Base-by-base conservation (phyloP, 2,888 invertebrate species). In the Agriopis marginaria region DNA sequence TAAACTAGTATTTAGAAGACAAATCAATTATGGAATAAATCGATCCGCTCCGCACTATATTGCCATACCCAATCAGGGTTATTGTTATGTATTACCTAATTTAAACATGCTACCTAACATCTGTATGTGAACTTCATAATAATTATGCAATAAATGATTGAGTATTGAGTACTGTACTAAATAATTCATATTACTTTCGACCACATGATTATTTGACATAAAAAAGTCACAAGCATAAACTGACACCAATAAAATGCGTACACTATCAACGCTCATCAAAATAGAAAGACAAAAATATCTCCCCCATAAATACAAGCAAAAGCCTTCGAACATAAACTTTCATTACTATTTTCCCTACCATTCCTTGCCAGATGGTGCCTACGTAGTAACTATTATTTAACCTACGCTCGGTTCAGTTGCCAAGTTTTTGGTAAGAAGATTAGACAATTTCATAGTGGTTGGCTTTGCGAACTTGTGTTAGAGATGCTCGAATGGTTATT, bases 361-460 rank as follows among this genome's bases (percentile, higher is more conserved):
- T 66, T 68, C 23, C 47, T 63, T 64, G 64, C 70, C 75, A 75
- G 75, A 73, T 75, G 75, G 62, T 49, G 51, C n/a, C 50, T 23
- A 10, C 53, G n/a, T 17, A 61, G 6, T 9, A 12, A 53, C 62
- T 53, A 10, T 32, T 53, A 53, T 42, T 42, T 32, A 40, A 62
- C 32, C 53, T 53, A 49, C 11, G 53, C n/a, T 0, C 49, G 39
- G 0, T 39, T 39, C 45, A 11, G 63, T 66, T 73, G 73, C 69
- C 68, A 70, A 71, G 70, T 71, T 70, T 64, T 44, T 53, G 42
- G 45, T 68, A 71, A 68, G 62, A 23, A 56, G 49, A 51, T 60
- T 60, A 60, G 32, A 68, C 40, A 68, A 51, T 75, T 75, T 67
- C 53, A 71, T 72, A 67, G 71, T 55, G 67, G 66, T 49, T 61